These are phyloP conservation scores for Tangara arthus DNA, from an alignment of 2,797 vertebrate species.

Conservation along the genomic window DNA sequence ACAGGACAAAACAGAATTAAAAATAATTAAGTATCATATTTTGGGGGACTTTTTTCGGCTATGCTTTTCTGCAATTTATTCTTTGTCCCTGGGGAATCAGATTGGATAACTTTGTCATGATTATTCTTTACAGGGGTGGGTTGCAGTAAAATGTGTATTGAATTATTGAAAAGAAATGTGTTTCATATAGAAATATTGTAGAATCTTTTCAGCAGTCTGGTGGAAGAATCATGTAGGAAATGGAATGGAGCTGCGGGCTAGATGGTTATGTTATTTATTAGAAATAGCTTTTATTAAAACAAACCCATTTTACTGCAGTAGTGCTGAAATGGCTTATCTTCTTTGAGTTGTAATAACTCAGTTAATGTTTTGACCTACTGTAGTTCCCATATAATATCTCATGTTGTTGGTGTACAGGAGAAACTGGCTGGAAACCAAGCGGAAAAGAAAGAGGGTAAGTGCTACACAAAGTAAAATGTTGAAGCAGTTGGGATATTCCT, in stretches of 20 bases:
- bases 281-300: constrained; percentile 16
- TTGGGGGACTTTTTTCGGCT: not conserved
- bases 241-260: not conserved
- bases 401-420: constrained; percentile 77
- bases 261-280: not conserved
- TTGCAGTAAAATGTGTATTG: not conserved
- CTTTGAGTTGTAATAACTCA: constrained; percentile 43
- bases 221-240: not conserved
- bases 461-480: not conserved
- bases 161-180: not conserved
- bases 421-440: constrained; percentile 95
- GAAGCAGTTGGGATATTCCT: not conserved
- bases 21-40: not conserved
- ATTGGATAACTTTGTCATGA: not conserved
- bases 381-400: constrained; percentile 67
- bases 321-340: constrained; percentile 24
- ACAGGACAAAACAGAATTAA: not conserved
- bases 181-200: not conserved
- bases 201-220: not conserved
- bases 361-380: constrained; percentile 55
- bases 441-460: constrained; percentile 87
- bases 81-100: not conserved
- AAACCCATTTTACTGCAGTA: not conserved
- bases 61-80: not conserved
- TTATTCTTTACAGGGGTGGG: not conserved